phyloP scores from a whole-genome alignment of 1,140 invertebrate species.

The Ganaspis sp. region DNA sequence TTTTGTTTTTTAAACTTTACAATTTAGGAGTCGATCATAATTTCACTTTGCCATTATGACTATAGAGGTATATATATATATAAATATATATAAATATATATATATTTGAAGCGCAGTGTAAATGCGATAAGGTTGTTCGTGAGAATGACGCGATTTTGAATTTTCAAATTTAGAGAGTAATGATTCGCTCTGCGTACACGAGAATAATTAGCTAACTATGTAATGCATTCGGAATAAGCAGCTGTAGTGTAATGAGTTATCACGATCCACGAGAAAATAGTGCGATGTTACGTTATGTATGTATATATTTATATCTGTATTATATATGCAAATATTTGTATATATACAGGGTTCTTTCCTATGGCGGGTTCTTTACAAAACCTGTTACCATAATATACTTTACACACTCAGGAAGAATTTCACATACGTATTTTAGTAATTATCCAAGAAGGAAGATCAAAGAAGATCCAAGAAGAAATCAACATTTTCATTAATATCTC shows the following conservation, averaged over 20 bases:
- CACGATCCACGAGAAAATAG: not conserved
- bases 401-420: not conserved
- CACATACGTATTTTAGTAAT: too few relatives aligned
- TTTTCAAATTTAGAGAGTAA: not conserved
- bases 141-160: not conserved
- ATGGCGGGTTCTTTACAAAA: not conserved
- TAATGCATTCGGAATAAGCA: conserved; percentile 12
- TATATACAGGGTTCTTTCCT: conserved; percentile 28
- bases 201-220: conserved; percentile 17
- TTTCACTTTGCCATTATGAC: conserved; percentile 61
- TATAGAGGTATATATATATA: conserved; percentile 39
- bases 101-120: not conserved
- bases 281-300: conserved; percentile 25
- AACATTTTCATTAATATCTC: too few relatives aligned
- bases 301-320: conserved; percentile 27
- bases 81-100: too few relatives aligned
- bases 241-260: conserved; percentile 15
- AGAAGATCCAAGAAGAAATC: too few relatives aligned
- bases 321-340: conserved; percentile 30
- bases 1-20: conserved; percentile 63
- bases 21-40: conserved; percentile 62
- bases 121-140: not conserved
- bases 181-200: conserved; percentile 18
- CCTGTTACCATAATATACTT: not conserved
- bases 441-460: too few relatives aligned